phyloP scores from a whole-genome alignment of 2,797 vertebrate species.

The Prionace glauca region DNA sequence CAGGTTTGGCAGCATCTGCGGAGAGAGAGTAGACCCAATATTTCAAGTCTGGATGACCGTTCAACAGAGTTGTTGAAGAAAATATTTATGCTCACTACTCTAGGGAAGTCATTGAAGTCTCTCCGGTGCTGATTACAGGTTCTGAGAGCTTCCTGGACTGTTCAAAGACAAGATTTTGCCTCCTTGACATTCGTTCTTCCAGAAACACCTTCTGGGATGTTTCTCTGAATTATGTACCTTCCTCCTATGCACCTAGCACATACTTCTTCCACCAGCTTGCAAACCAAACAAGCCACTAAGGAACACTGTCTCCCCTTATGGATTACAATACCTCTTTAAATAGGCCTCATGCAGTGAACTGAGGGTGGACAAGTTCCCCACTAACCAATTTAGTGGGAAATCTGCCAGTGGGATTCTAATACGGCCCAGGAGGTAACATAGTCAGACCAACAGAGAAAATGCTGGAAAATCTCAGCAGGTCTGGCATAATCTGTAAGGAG shows the following conservation, averaged over 20 bases:
- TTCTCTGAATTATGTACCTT: background rate
- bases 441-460: background rate
- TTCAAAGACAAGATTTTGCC: background rate
- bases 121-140: background rate
- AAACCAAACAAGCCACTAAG: background rate
- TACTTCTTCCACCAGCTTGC: background rate
- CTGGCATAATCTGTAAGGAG: too few species aligned
- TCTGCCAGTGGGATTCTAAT: background rate
- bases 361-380: background rate
- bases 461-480: too few species aligned
- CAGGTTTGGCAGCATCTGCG: too few species aligned
- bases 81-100: background rate
- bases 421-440: background rate
- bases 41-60: too few species aligned
- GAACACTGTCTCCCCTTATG: background rate
- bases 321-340: background rate
- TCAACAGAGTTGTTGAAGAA: background rate
- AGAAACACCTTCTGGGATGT: background rate
- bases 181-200: background rate
- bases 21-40: too few species aligned
- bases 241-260: background rate
- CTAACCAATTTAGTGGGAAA: background rate
- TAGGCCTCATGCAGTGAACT: too few species aligned
- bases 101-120: background rate
- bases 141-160: background rate